Base-by-base conservation (phyloP, 2,888 invertebrate species). In the Blera fallax region DNA sequence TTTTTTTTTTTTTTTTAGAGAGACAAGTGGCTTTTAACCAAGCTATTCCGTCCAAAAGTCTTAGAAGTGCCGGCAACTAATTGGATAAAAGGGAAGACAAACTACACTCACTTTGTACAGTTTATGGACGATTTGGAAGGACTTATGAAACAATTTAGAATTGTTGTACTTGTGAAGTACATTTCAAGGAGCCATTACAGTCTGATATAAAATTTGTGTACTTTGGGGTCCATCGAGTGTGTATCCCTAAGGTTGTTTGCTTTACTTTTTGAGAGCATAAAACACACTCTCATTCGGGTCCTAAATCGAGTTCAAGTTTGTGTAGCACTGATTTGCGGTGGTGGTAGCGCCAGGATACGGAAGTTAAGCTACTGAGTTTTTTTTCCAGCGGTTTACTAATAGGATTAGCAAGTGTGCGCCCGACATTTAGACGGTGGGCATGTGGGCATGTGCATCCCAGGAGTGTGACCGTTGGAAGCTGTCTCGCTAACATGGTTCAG, bases 71-170 rank as follows among this genome's bases (percentile, higher is more conserved):
- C 64, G 24, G 3, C 27, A 21, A 67, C 24, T 52, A 67, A 52
- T 37, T 24, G 11, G 24, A 16, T 37, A 16, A 54, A 50, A 52
- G 24, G 16, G 27, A 16, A 29, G 6, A 50, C 48, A 21, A 21
- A 24, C 58, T 27, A 24, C 34, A 27, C 58, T 58, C 56, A 58
- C 32, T 70, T 70, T 48, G 45, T 48, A 34, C 58, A 70, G 70
- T 70, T 72, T 48, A 48, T 16, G 50, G 21, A 50, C 21, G 50
- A 14, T 65, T 50, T 65, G 37, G 32, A 1, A 6, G 43, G 34
- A 32, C 54, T 69, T 32, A 43, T 34, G 48, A 58, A 58, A 58
- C 45, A 58, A 58, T 58, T 72, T 60, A 48, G 24, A 72, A 14
- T 48, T 45, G 64, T 32, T 48, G 11, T 16, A 34, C 27, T 64